A percentile compares a stretch with the other conserved stretches of the same genome.
Evolutionary conservation across 2,888 invertebrate genomes (phyloP).

Genomic region (Drosophila subsilvestris): DNA sequence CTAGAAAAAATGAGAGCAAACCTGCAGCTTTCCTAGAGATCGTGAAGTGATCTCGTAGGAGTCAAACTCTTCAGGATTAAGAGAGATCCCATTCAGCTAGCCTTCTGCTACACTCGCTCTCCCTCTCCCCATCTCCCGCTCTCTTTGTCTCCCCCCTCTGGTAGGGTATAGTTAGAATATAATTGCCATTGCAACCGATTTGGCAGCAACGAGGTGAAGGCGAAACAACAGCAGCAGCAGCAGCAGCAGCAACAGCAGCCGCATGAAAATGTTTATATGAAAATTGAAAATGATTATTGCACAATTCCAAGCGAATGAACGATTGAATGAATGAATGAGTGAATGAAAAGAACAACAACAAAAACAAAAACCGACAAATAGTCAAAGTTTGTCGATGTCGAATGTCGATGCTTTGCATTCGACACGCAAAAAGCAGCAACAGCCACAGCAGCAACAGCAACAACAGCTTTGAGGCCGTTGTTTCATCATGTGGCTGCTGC

Average conservation of each 20-base stretch:
- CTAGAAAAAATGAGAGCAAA: no score
- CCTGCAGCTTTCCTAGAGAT: no score
- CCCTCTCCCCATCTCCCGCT: conserved; percentile 49
- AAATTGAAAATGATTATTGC: conserved; percentile 77
- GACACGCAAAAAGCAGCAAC: conserved; percentile 68
- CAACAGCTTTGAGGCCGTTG: background rate
- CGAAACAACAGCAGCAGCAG: conserved; percentile 42
- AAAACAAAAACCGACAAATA: conserved; percentile 62
- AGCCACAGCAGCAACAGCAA: conserved; percentile 13
- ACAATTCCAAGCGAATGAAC: conserved; percentile 51
- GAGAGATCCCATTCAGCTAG: no score
- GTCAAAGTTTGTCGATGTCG: conserved; percentile 50
- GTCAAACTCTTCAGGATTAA: no score
- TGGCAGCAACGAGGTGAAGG: conserved; percentile 77
- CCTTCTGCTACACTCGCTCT: conserved; percentile 1
- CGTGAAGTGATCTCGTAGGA: no score
- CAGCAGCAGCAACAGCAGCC: conserved; percentile 31
- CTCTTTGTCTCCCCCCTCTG: no score
- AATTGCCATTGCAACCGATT: conserved; percentile 75
- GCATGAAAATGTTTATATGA: conserved; percentile 68
- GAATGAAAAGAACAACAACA: conserved; percentile 11
- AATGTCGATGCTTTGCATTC: conserved; percentile 68
- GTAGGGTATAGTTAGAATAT: conserved; percentile 57
- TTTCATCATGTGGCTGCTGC: conserved; percentile 27
- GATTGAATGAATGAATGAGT: background rate